A percentile compares a stretch with the other conserved stretches of the same genome.
phyloP scores from a whole-genome alignment of 2,888 invertebrate species.

The Phrixothrix hirtus region DNA sequence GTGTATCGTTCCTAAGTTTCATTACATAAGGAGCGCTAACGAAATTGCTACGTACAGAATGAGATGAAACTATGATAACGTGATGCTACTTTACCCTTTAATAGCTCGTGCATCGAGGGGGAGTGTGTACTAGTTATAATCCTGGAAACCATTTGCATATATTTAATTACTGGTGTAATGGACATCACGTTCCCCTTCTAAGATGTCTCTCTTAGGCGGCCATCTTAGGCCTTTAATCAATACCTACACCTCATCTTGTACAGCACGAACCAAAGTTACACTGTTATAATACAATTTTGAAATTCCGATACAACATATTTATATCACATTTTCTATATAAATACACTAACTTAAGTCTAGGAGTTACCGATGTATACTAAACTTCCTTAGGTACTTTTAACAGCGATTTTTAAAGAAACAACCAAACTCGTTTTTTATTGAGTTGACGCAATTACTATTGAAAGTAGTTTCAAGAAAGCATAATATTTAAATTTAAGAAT shows the following conservation, averaged over 20 bases:
- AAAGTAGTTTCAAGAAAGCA: too few relatives aligned
- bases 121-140: conserved; percentile 37
- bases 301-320: background rate
- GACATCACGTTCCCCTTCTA: conserved; percentile 31
- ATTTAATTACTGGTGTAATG: conserved; percentile 43
- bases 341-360: too few relatives aligned
- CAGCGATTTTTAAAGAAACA: too few relatives aligned
- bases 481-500: conserved; percentile 19
- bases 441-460: too few relatives aligned
- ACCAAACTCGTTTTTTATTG: too few relatives aligned
- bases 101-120: conserved; percentile 23
- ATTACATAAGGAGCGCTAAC: conserved; percentile 16
- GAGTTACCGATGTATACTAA: too few relatives aligned
- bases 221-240: conserved; percentile 32
- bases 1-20: too few relatives aligned
- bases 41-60: conserved; percentile 16
- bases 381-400: too few relatives aligned
- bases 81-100: conserved; percentile 22
- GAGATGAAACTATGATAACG: conserved; percentile 17
- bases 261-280: conserved; percentile 15
- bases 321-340: background rate
- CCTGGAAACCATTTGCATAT: conserved; percentile 44
- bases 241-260: conserved; percentile 24
- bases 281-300: background rate
- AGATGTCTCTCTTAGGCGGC: conserved; percentile 33